Conservation (phyloP, 2,888 invertebrate species). For the Melanotus villosus region DNA sequence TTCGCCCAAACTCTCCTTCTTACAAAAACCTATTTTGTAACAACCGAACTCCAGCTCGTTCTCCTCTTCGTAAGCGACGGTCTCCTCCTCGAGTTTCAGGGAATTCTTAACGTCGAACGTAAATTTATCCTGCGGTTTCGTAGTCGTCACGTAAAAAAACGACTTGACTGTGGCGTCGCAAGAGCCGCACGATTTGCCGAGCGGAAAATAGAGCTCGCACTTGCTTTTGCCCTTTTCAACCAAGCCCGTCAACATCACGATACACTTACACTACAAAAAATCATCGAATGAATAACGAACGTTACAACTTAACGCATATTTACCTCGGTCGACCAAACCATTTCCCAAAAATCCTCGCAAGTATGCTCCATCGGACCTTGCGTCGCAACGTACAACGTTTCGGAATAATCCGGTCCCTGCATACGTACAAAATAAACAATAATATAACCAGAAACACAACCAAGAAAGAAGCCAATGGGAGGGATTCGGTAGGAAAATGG, state of each 20-base stretch:
- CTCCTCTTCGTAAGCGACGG: conserved; percentile 62
- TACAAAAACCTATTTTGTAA: conserved; percentile 59
- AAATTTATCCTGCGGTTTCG: conserved; percentile 63
- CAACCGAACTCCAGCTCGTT: conserved; percentile 62
- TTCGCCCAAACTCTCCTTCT: conserved; percentile 60
- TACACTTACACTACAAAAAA: conserved; percentile 67
- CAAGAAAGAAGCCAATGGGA: too few relatives aligned
- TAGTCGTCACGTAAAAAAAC: conserved; percentile 63
- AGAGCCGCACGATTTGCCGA: conserved; percentile 62
- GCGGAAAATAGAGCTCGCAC: conserved; percentile 91
- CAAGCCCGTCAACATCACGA: conserved; percentile 94
- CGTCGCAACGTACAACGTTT: conserved; percentile 90
- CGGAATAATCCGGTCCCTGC: conserved; percentile 92
- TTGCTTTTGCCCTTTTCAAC: conserved; percentile 88
- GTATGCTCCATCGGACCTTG: conserved; percentile 94
- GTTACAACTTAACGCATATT: background rate
- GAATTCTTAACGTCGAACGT: conserved; percentile 60
- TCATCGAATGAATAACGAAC: background rate
- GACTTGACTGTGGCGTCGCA: conserved; percentile 55
- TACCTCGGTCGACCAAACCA: conserved; percentile 74
- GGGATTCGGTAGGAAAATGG: too few relatives aligned
- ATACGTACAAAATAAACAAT: too few relatives aligned
- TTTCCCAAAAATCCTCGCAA: conserved; percentile 91
- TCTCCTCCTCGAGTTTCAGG: conserved; percentile 61
- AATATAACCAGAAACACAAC: too few relatives aligned